phyloP scores from a whole-genome alignment of 2,113 vertebrate genomes.

The Lycocorax pyrrhopterus region DNA sequence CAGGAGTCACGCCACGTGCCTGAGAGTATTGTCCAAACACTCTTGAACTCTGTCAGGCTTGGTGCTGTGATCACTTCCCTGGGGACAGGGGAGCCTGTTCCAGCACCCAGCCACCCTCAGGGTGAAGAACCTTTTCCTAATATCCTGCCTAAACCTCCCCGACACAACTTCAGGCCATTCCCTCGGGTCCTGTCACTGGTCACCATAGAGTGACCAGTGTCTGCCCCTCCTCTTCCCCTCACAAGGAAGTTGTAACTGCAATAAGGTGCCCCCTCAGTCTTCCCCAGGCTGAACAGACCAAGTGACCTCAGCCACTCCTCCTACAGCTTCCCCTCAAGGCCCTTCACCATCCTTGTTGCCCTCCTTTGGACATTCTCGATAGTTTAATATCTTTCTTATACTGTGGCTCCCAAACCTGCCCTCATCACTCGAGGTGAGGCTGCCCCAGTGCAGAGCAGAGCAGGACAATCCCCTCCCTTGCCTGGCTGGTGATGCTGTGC shows the following conservation, averaged over 20 bases:
- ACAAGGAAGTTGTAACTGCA: neutral
- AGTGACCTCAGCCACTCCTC: neutral
- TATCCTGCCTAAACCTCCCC: neutral
- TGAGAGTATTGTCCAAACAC: neutral
- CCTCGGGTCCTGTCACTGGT: fast-evolving
- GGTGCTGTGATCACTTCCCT: neutral
- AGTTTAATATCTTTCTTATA: neutral
- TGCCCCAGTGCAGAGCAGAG: fast-evolving
- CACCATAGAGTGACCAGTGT: neutral
- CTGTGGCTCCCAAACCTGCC: fast-evolving
- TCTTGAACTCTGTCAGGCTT: neutral
- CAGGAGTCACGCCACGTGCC: neutral
- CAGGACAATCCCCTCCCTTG: neutral
- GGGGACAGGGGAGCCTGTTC: neutral
- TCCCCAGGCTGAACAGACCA: neutral
- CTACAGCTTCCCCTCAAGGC: fast-evolving
- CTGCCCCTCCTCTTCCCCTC: neutral
- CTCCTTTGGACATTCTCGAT: fast-evolving
- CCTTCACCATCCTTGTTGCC: neutral
- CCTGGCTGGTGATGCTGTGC: fast-evolving
- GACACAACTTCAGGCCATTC: neutral
- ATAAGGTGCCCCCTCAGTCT: neutral
- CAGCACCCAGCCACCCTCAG: neutral
- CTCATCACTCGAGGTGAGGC: fast-evolving
- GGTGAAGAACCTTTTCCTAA: neutral